phyloP scores from a whole-genome alignment of 2,113 vertebrate species.

The Neogobius melanostomus region DNA sequence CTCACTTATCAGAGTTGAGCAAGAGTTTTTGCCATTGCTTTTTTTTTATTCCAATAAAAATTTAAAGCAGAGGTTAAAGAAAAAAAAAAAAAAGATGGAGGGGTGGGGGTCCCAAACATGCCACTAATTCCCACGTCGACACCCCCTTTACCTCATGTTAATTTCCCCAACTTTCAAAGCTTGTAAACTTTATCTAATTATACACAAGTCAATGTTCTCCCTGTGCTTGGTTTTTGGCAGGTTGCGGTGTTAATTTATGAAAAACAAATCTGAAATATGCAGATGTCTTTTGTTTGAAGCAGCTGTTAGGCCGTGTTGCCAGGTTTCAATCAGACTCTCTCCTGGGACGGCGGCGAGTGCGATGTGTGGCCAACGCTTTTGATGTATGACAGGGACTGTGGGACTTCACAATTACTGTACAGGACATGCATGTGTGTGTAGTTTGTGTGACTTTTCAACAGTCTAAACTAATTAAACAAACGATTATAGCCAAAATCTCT shows the following conservation, averaged over 20 bases:
- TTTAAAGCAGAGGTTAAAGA: constrained; percentile 1
- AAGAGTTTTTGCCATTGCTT: neutral
- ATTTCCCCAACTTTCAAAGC: constrained; percentile 89
- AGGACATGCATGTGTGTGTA: constrained; percentile 24
- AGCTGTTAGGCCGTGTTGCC: constrained; percentile 96
- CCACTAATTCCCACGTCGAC: constrained; percentile 79
- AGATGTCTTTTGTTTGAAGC: constrained; percentile 99
- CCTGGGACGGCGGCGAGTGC: constrained; percentile 72
- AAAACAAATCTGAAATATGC: constrained; percentile 99
- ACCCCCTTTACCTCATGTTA: constrained; percentile 81
- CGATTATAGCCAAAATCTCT: neutral
- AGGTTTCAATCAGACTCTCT: constrained; percentile 95
- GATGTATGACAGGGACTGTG: constrained; percentile 77
- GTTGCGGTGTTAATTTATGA: constrained; percentile 99
- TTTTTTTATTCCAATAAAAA: constrained; percentile 10
- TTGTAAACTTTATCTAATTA: constrained; percentile 99
- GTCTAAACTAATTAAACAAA: constrained; percentile 1
- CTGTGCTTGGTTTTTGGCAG: constrained; percentile 89
- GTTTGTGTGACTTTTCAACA: neutral
- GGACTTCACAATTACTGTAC: constrained; percentile 52
- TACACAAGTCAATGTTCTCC: constrained; percentile 83
- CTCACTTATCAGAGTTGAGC: no score
- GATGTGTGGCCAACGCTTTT: constrained; percentile 81
- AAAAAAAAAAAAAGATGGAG: constrained; percentile 23
- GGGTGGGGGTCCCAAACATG: constrained; percentile 22